A percentile compares a stretch with the other conserved stretches of the same genome.
These are phyloP conservation scores for Oxyura jamaicensis DNA, from an alignment of 2,113 vertebrate species.

Conservation along the genomic window DNA sequence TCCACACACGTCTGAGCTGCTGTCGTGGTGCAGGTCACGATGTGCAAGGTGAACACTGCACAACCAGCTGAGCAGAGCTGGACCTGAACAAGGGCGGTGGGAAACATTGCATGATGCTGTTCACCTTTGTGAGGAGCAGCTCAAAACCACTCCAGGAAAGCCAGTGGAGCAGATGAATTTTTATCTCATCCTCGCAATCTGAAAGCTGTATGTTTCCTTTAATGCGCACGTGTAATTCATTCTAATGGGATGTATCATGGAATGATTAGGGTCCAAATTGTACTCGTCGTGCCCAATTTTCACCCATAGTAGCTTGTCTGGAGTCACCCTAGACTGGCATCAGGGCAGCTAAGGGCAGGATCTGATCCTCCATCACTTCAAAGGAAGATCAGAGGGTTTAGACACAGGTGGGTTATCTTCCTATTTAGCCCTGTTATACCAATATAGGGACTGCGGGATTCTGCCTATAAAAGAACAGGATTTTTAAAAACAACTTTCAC, in stretches of 20 bases:
- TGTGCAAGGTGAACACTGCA: neutral
- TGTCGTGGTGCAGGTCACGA: fast-evolving
- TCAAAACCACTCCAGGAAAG: neutral
- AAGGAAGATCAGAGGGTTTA: neutral
- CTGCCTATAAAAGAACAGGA: neutral
- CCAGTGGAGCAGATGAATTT: neutral
- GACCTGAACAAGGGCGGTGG: neutral
- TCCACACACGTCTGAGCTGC: fast-evolving
- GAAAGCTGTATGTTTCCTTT: neutral
- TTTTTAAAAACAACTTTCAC: neutral
- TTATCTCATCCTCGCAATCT: neutral
- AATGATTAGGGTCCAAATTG: neutral
- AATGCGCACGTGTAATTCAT: fast-evolving
- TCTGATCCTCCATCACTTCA: neutral
- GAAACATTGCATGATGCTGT: fast-evolving
- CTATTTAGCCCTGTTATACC: neutral
- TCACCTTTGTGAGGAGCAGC: neutral
- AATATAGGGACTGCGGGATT: neutral
- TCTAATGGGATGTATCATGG: fast-evolving
- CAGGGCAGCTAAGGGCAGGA: neutral
- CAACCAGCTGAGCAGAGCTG: neutral
- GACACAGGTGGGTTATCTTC: neutral
- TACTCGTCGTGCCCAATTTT: neutral
- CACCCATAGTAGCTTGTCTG: neutral
- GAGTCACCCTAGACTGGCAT: neutral